These are phyloP conservation scores for Cylas formicarius DNA, from an alignment of 1,140 invertebrate genomes.

Conservation along the genomic window DNA sequence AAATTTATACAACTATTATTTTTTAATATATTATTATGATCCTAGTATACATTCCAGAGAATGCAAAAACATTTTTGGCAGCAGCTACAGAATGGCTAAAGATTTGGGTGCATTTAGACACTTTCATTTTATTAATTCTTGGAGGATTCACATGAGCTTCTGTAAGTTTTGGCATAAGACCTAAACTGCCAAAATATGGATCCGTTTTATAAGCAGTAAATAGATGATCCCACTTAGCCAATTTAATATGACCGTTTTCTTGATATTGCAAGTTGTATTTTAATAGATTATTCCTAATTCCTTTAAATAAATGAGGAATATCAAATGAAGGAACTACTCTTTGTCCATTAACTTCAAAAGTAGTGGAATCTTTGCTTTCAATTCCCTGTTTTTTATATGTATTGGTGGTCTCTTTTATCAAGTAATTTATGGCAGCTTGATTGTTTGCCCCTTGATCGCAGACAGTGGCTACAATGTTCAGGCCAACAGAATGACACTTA, in stretches of 20 bases:
- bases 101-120: slow-evolving; percentile 1
- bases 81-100: slow-evolving; percentile 7
- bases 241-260: slow-evolving; percentile 4
- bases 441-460: slow-evolving; percentile 22
- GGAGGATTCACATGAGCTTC: slow-evolving; percentile 12
- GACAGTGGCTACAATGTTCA: slow-evolving; percentile 17
- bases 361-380: slow-evolving; percentile 19
- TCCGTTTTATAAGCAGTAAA: slow-evolving; percentile 8
- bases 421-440: slow-evolving; percentile 15
- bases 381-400: slow-evolving; percentile 8
- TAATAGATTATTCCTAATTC: slow-evolving; percentile 29
- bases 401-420: slow-evolving; percentile 16
- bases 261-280: slow-evolving; percentile 17
- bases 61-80: background rate
- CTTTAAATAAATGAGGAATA: slow-evolving; percentile 36
- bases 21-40: background rate
- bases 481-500: slow-evolving; percentile 10
- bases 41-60: background rate
- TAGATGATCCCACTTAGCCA: slow-evolving; percentile 21
- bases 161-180: no score
- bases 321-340: slow-evolving; percentile 35
- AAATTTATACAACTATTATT: background rate
- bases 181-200: slow-evolving; percentile 8
- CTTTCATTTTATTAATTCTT: background rate
- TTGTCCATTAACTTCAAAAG: slow-evolving; percentile 25